Conservation (phyloP, 2,797 vertebrate genomes). For the Schizopygopsis pylzovi region DNA sequence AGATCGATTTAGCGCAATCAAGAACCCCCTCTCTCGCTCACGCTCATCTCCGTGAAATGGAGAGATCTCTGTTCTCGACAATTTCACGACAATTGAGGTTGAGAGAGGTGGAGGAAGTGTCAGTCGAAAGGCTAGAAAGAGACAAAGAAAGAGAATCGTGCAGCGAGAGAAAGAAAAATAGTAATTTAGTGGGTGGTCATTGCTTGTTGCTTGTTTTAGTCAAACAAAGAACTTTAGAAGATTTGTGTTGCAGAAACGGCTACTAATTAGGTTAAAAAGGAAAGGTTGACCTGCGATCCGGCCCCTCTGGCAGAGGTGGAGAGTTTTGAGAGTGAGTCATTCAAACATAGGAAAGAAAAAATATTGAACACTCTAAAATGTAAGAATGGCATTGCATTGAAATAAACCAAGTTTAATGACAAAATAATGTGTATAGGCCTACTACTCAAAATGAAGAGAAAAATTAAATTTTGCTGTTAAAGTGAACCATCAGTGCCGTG, state of each 20-base stretch:
- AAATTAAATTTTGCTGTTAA: background rate
- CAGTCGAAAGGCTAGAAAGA: conserved; percentile 55
- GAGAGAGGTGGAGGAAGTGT: conserved; percentile 67
- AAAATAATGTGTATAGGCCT: background rate
- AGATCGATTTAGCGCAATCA: conserved; percentile 85
- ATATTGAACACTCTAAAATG: background rate
- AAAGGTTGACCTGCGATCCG: conserved; percentile 58
- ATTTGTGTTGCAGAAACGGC: conserved; percentile 45
- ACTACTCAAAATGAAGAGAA: background rate
- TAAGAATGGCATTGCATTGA: background rate
- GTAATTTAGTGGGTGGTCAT: conserved; percentile 12
- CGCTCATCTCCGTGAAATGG: conserved; percentile 72
- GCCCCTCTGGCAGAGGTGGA: conserved; percentile 57
- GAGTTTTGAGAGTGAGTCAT: conserved; percentile 48
- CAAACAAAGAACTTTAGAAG: conserved; percentile 14
- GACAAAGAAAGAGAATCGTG: conserved; percentile 30
- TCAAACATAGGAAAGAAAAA: conserved; percentile 14
- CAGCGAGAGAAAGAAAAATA: conserved; percentile 46
- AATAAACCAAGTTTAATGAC: background rate
- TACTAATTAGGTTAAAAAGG: conserved; percentile 71
- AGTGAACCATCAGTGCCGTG: background rate
- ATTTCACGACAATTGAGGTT: conserved; percentile 74
- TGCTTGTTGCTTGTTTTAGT: conserved; percentile 13
- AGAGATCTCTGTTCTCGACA: conserved; percentile 73
- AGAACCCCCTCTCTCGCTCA: conserved; percentile 68